A percentile compares a stretch with the other conserved stretches of the same genome.
These are phyloP conservation scores for Onychostruthus taczanowskii DNA, from an alignment of 2,113 vertebrate species.

Conservation along the genomic window DNA sequence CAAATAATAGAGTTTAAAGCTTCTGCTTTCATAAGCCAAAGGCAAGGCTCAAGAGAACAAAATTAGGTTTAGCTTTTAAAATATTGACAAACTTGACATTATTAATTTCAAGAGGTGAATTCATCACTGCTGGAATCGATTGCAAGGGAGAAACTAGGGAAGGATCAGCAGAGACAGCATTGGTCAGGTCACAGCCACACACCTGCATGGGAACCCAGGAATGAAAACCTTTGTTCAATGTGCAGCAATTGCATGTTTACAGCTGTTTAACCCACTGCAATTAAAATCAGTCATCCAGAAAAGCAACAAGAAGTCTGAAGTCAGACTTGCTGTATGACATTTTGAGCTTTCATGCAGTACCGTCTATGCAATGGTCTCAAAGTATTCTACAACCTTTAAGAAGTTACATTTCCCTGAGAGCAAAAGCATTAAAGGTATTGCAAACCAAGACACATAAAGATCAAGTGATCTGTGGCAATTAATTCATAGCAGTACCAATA, in stretches of 20 bases:
- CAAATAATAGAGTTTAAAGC: conserved; percentile 59
- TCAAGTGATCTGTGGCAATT: not conserved
- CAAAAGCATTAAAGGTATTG: not conserved
- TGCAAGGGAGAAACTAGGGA: not conserved
- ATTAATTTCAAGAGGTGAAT: conserved; percentile 49
- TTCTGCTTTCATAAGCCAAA: conserved; percentile 52
- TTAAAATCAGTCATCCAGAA: conserved; percentile 4
- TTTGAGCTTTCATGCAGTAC: not conserved
- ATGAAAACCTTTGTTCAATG: not conserved
- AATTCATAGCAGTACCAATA: not conserved
- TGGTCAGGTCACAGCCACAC: not conserved
- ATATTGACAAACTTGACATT: conserved; percentile 47
- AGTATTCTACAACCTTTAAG: not conserved
- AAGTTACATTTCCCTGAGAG: not conserved
- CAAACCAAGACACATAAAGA: not conserved
- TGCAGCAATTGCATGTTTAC: not conserved
- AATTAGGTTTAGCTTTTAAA: conserved; percentile 52
- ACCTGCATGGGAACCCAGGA: not conserved
- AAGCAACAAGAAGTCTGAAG: not conserved
- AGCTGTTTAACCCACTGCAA: not conserved
- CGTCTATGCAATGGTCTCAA: not conserved
- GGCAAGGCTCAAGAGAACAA: conserved; percentile 36
- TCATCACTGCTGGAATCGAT: conserved; percentile 8
- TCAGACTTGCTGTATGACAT: not conserved
- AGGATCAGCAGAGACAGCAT: not conserved